These are phyloP conservation scores for Vulpes ferrilata DNA, from an alignment of 2,113 vertebrate genomes.

Conservation along the genomic window DNA sequence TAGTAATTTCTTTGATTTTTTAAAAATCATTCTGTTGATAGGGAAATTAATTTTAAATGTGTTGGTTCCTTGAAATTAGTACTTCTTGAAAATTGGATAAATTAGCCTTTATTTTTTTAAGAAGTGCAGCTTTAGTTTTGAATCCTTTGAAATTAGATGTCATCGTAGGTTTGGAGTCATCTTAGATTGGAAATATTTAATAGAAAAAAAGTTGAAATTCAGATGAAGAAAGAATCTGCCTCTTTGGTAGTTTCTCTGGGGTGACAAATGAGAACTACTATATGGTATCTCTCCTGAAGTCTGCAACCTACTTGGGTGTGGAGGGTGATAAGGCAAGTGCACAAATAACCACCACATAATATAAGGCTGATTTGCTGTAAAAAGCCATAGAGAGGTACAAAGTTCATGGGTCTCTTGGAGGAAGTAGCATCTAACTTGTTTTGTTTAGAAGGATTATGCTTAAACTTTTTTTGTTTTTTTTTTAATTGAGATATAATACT, in stretches of 20 bases:
- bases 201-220: constrained; percentile 27
- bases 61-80: constrained; percentile 42
- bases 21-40: neutral
- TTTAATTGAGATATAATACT: neutral
- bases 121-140: constrained; percentile 49
- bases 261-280: constrained; percentile 28
- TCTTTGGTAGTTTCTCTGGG: constrained; percentile 6
- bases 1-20: constrained; percentile 33
- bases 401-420: constrained; percentile 42
- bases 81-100: constrained; percentile 47
- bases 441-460: neutral
- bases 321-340: constrained; percentile 21
- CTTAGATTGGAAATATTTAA: constrained; percentile 3
- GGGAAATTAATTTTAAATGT: constrained; percentile 62
- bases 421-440: neutral
- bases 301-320: constrained; percentile 50
- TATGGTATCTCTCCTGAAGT: constrained; percentile 21
- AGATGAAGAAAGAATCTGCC: constrained; percentile 52
- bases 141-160: constrained; percentile 43
- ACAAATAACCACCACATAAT: constrained; percentile 6
- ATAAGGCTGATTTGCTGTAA: neutral
- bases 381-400: constrained; percentile 24
- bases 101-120: neutral
- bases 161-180: neutral
- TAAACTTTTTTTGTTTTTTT: constrained; percentile 20